Conservation (phyloP, 2,888 invertebrate species). For the Dioctria rufipes region DNA sequence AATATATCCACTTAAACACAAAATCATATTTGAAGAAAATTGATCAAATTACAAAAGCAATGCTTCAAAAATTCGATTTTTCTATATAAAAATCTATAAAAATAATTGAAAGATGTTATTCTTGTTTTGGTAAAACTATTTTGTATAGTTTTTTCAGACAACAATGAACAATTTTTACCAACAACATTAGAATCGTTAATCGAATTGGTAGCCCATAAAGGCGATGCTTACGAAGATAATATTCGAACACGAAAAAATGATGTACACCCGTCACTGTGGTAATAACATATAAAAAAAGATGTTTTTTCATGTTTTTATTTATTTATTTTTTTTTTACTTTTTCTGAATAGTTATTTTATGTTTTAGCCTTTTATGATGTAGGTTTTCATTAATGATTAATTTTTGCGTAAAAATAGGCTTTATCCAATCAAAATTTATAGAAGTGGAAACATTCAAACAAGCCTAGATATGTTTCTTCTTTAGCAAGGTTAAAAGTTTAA, state of each 20-base stretch:
- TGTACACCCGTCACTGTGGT: conserved; percentile 71
- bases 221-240: conserved; percentile 79
- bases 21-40: conserved; percentile 43
- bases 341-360: conserved; percentile 7
- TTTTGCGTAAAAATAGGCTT: no score
- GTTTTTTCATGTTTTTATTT: conserved; percentile 52
- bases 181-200: conserved; percentile 74
- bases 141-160: conserved; percentile 73
- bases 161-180: conserved; percentile 67
- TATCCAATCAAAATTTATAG: no score
- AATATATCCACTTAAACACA: neutral
- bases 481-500: no score
- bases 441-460: no score
- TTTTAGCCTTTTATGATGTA: neutral
- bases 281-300: conserved; percentile 61
- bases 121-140: conserved; percentile 63
- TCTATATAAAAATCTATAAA: conserved; percentile 1
- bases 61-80: conserved; percentile 34
- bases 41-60: conserved; percentile 2
- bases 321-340: conserved; percentile 48
- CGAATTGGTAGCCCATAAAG: conserved; percentile 76
- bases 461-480: no score
- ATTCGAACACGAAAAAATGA: conserved; percentile 72
- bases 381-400: neutral
- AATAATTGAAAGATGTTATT: conserved; percentile 35